Evolutionary conservation across 2,888 invertebrate genomes (phyloP).

Genomic region (Diploptera punctata): DNA sequence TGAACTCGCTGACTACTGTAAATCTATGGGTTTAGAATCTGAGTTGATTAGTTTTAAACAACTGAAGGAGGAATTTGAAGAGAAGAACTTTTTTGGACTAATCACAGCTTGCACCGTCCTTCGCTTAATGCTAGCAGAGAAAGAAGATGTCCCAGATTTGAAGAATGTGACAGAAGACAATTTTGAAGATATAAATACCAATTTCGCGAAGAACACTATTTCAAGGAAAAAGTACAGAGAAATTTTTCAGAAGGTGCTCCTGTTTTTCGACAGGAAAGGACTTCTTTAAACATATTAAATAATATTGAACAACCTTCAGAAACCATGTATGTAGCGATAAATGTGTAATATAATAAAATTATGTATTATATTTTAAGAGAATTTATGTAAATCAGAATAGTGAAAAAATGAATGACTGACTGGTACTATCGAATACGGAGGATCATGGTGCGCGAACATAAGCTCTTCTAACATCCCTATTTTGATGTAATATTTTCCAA

Average conservation of each 20-base stretch:
- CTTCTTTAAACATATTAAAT: conserved; percentile 10
- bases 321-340: too few relatives aligned
- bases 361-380: too few relatives aligned
- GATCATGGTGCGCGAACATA: too few relatives aligned
- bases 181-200: not conserved
- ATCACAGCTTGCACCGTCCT: conserved; percentile 43
- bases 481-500: too few relatives aligned
- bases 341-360: too few relatives aligned
- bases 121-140: conserved; percentile 44
- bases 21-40: not conserved
- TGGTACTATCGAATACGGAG: too few relatives aligned
- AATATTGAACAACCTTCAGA: too few relatives aligned
- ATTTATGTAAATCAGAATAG: too few relatives aligned
- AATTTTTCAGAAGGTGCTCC: conserved; percentile 17
- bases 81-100: conserved; percentile 44
- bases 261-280: conserved; percentile 25
- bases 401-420: too few relatives aligned
- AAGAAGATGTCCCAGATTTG: conserved; percentile 40
- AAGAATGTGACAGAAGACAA: conserved; percentile 26
- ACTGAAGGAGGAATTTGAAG: conserved; percentile 45
- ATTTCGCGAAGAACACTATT: conserved; percentile 12
- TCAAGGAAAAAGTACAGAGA: conserved; percentile 23
- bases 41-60: conserved; percentile 39
- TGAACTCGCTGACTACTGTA: not conserved
- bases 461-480: too few relatives aligned